Conservation (phyloP, 2,888 invertebrate genomes). For the Eupithecia centaureata region DNA sequence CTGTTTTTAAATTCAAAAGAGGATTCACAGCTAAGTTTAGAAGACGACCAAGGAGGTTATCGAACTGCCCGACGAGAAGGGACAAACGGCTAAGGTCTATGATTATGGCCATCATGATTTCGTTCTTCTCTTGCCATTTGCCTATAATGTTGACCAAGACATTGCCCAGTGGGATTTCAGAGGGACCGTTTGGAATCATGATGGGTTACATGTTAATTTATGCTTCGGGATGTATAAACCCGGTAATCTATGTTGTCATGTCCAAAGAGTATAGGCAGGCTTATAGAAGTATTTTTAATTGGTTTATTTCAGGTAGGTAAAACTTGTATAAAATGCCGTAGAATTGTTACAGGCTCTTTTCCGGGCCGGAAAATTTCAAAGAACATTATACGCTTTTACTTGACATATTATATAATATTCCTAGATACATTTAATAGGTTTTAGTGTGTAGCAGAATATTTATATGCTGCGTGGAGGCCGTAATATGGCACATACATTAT, state of each 20-base stretch:
- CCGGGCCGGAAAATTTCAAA: too few relatives aligned
- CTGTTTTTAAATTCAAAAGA: conserved; percentile 14
- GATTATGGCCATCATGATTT: conserved; percentile 33
- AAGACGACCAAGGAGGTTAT: conserved; percentile 11
- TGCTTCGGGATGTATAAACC: conserved; percentile 31
- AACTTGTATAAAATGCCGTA: too few relatives aligned
- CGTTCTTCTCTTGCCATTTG: conserved; percentile 33
- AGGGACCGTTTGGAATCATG: conserved; percentile 23
- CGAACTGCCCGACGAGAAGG: conserved; percentile 26
- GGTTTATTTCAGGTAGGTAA: not conserved
- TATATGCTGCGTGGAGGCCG: too few relatives aligned
- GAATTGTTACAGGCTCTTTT: too few relatives aligned
- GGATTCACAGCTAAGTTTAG: conserved; percentile 18
- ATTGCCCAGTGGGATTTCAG: not conserved
- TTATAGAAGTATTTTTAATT: conserved; percentile 27
- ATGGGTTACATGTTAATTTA: conserved; percentile 31
- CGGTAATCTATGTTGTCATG: conserved; percentile 38
- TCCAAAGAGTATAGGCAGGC: conserved; percentile 41
- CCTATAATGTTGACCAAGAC: conserved; percentile 32
- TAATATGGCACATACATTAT: too few relatives aligned
- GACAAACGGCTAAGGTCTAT: conserved; percentile 37
- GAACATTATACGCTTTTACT: too few relatives aligned
- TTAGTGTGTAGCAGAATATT: too few relatives aligned
- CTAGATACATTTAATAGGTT: too few relatives aligned
- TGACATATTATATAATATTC: too few relatives aligned